Evolutionary conservation across 2,888 invertebrate species (phyloP).

Genomic region (Rotaria magnacalcarata): DNA sequence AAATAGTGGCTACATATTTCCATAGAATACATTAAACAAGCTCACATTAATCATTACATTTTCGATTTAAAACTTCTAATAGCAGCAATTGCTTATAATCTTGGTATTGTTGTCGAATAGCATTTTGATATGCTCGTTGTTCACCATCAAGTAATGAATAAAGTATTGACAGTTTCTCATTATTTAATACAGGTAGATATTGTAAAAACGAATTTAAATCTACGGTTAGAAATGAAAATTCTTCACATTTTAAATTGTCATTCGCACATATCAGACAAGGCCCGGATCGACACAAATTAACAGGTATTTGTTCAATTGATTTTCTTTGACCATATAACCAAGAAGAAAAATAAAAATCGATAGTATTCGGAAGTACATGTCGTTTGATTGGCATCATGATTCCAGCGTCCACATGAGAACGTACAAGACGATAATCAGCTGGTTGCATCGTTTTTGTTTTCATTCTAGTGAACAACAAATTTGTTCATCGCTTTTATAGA

Average conservation of each 20-base stretch:
- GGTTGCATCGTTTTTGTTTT: neutral
- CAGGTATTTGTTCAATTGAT: neutral
- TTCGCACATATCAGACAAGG: neutral
- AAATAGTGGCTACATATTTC: too few species aligned
- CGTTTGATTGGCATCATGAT: neutral
- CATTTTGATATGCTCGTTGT: neutral
- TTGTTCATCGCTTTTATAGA: neutral
- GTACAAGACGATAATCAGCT: conserved; percentile 2
- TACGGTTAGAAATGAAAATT: neutral
- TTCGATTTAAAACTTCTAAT: neutral
- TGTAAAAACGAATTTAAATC: neutral
- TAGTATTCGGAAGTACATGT: neutral
- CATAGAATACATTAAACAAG: too few species aligned
- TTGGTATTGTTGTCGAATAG: neutral
- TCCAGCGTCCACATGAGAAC: neutral
- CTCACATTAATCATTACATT: neutral
- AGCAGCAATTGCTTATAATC: neutral
- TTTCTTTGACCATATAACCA: neutral
- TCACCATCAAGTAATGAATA: neutral
- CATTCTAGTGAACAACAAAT: neutral
- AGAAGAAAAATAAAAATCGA: neutral
- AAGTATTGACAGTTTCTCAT: neutral
- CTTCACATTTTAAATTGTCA: neutral
- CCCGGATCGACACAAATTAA: neutral
- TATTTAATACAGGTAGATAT: neutral